phyloP scores from a whole-genome alignment of 1,140 invertebrate species.

The Habropoda laboriosa region DNA sequence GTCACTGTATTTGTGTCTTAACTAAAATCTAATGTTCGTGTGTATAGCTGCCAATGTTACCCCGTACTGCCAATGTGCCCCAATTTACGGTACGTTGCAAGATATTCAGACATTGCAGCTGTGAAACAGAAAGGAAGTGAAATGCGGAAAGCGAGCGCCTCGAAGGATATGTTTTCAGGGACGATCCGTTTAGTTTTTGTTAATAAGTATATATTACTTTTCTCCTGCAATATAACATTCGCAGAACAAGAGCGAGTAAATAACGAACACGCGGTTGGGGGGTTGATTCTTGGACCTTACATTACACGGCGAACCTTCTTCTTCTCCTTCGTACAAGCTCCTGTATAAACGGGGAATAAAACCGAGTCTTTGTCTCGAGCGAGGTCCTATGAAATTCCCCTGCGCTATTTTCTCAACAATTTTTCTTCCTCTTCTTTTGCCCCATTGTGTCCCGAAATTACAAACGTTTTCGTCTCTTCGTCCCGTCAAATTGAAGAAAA shows the following conservation, averaged over 20 bases:
- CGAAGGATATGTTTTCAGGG: too few relatives aligned
- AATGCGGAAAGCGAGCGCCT: too few relatives aligned
- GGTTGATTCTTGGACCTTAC: background rate
- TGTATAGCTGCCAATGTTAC: too few relatives aligned
- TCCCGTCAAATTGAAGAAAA: background rate
- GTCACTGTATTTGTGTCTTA: too few relatives aligned
- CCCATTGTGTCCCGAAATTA: background rate
- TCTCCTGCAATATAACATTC: too few relatives aligned
- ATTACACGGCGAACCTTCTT: background rate
- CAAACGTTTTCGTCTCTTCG: background rate
- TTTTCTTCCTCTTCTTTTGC: background rate
- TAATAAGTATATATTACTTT: too few relatives aligned
- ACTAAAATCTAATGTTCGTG: too few relatives aligned
- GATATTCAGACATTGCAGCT: too few relatives aligned
- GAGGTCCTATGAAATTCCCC: background rate
- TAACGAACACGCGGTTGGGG: background rate
- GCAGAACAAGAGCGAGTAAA: background rate
- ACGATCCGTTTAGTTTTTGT: too few relatives aligned
- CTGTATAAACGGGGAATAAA: background rate
- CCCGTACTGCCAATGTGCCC: too few relatives aligned
- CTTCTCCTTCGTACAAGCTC: background rate
- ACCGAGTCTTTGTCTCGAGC: background rate
- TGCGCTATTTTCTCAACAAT: slow-evolving; percentile 1
- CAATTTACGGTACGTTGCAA: too few relatives aligned
- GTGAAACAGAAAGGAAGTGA: too few relatives aligned